These are phyloP conservation scores for Drosophila saltans DNA, from an alignment of 1,140 invertebrate species.

Conservation along the genomic window DNA sequence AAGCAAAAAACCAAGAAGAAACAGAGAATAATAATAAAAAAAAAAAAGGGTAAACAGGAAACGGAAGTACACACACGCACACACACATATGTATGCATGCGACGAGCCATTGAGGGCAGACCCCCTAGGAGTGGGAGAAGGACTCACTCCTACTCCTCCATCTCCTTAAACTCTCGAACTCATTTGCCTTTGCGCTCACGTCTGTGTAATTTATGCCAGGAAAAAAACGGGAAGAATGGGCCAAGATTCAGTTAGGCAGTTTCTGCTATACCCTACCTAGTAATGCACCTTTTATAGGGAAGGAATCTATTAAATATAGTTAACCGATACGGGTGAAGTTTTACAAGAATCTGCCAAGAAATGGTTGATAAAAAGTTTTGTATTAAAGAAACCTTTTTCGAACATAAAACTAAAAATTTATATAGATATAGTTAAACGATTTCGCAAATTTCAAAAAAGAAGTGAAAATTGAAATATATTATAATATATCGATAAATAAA, in stretches of 20 bases:
- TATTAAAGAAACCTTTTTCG: too few species aligned
- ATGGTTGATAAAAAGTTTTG: too few species aligned
- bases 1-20: conserved; percentile 58
- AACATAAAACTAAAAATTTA: too few species aligned
- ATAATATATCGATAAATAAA: too few species aligned
- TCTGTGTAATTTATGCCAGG: conserved; percentile 73
- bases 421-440: too few species aligned
- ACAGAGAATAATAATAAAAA: conserved; percentile 33
- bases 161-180: conserved; percentile 34
- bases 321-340: background rate
- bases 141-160: conserved; percentile 2
- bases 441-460: too few species aligned
- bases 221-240: conserved; percentile 23
- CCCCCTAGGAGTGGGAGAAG: background rate
- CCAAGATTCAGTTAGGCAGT: background rate
- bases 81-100: conserved; percentile 23
- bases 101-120: conserved; percentile 34
- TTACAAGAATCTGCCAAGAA: too few species aligned
- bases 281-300: too few species aligned
- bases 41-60: conserved; percentile 69
- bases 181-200: conserved; percentile 78
- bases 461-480: too few species aligned
- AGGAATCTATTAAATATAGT: background rate
- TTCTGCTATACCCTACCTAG: background rate
- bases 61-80: conserved; percentile 58